Evolutionary conservation across 2,888 invertebrate genomes (phyloP).

Genomic region (Philaethria dido): DNA sequence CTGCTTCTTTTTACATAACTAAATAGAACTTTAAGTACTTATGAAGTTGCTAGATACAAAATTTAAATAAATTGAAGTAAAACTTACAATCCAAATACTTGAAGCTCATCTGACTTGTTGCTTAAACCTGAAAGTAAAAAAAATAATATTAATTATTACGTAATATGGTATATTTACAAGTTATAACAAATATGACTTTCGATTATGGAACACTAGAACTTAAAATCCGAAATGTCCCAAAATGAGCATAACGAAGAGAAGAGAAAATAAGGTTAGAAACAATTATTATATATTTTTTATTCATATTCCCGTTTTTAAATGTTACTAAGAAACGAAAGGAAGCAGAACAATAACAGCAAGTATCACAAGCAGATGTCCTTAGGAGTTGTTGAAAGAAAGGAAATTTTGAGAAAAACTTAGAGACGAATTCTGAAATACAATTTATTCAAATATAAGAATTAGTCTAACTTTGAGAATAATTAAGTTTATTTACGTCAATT

Average conservation of each 20-base stretch:
- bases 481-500: conserved; percentile 15
- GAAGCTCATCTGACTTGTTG: conserved; percentile 61
- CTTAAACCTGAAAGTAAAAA: conserved; percentile 35
- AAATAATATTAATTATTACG: conserved; percentile 1
- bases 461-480: conserved; percentile 28
- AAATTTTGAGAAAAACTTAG: conserved; percentile 28
- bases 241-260: too few relatives aligned
- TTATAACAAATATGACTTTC: not conserved
- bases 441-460: conserved; percentile 18
- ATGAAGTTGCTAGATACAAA: not conserved
- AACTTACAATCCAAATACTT: conserved; percentile 67
- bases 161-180: not conserved
- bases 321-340: not conserved
- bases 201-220: too few relatives aligned
- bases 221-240: too few relatives aligned
- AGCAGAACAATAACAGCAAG: conserved; percentile 26
- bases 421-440: conserved; percentile 27
- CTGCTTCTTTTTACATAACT: too few relatives aligned
- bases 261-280: too few relatives aligned
- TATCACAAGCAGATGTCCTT: conserved; percentile 28
- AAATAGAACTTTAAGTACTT: not conserved
- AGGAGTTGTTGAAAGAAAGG: conserved; percentile 18
- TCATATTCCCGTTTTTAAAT: too few relatives aligned
- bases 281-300: too few relatives aligned
- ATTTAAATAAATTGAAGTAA: not conserved